Evolutionary conservation across 2,113 vertebrate species (phyloP).

Genomic region (Gracilinanus agilis): DNA sequence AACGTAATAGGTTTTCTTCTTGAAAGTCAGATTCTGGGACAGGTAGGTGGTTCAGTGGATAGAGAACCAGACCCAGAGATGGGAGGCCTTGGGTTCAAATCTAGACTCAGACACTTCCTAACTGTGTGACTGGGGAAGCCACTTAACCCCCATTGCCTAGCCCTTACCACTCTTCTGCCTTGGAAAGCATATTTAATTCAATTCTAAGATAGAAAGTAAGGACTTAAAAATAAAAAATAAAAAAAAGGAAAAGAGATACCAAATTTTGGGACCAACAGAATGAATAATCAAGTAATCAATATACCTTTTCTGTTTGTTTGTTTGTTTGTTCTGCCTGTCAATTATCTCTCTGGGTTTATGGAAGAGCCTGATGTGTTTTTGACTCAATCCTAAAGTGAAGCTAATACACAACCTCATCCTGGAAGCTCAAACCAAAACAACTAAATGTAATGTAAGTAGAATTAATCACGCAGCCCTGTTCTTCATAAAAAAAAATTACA

Average conservation of each 20-base stretch:
- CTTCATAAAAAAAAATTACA: background rate
- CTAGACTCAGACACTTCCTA: too few relatives aligned
- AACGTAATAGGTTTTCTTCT: background rate
- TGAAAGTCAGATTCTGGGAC: background rate
- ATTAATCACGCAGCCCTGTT: background rate
- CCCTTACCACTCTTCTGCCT: too few relatives aligned
- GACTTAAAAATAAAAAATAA: too few relatives aligned
- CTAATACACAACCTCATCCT: background rate
- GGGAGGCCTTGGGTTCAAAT: too few relatives aligned
- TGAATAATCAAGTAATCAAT: background rate
- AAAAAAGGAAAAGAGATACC: background rate
- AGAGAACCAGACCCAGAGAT: too few relatives aligned
- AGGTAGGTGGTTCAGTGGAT: too few relatives aligned
- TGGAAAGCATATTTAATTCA: too few relatives aligned
- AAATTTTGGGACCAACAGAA: background rate
- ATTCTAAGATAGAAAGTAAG: too few relatives aligned
- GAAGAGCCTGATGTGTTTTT: background rate
- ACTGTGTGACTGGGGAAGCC: too few relatives aligned
- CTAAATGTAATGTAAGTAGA: background rate
- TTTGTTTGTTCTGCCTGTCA: background rate
- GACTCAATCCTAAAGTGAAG: background rate
- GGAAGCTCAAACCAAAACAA: background rate
- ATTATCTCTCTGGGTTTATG: background rate
- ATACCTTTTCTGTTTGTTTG: background rate
- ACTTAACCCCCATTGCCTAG: too few relatives aligned